A percentile compares a stretch with the other conserved stretches of the same genome.
Evolutionary conservation across 2,797 vertebrate genomes (phyloP).

Genomic region (Tarsius wallacei): DNA sequence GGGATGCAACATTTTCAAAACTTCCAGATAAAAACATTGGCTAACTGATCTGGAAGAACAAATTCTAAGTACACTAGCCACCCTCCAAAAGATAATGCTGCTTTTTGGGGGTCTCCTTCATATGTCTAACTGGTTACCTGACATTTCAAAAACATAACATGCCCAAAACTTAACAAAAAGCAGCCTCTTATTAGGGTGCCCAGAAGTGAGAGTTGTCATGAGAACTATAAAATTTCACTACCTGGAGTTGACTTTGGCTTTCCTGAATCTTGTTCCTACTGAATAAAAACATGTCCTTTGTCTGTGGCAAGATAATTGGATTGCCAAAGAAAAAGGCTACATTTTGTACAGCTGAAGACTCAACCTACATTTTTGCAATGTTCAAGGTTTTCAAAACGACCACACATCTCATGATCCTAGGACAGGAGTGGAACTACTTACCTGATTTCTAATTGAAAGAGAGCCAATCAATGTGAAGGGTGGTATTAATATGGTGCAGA

Average conservation of each 20-base stretch:
- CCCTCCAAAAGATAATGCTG: too few relatives aligned
- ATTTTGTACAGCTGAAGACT: background rate
- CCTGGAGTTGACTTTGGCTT: background rate
- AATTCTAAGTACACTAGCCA: too few relatives aligned
- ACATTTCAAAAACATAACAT: background rate
- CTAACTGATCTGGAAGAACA: too few relatives aligned
- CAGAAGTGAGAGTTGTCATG: background rate
- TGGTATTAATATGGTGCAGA: conserved; percentile 63
- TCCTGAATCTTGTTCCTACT: background rate
- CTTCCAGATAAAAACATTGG: too few relatives aligned
- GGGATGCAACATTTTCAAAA: too few relatives aligned
- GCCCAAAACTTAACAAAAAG: background rate
- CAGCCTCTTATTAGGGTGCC: background rate
- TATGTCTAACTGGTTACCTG: background rate
- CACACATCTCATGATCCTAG: background rate
- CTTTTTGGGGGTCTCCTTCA: too few relatives aligned
- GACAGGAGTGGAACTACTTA: conserved; percentile 1
- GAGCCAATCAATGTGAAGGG: conserved; percentile 77
- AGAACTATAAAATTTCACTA: background rate
- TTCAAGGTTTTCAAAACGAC: background rate
- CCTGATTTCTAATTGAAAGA: conserved; percentile 48
- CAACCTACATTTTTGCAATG: background rate
- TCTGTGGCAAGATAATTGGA: background rate
- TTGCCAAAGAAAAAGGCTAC: background rate
- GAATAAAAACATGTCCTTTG: background rate